Conservation (phyloP, 2,113 vertebrate genomes). For the Microtus oregoni region DNA sequence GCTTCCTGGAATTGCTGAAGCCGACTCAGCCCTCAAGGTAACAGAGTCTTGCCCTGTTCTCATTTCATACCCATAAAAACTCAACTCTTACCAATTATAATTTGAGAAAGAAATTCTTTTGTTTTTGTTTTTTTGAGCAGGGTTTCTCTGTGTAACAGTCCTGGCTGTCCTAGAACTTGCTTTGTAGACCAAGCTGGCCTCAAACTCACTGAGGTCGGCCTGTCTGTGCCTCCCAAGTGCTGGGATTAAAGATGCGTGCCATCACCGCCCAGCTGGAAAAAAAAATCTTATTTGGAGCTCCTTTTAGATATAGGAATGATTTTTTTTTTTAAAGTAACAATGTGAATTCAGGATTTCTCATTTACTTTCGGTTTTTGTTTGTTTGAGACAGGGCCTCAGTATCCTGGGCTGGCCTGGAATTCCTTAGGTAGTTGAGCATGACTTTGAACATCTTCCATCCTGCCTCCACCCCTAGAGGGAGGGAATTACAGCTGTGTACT, state of each 20-base stretch:
- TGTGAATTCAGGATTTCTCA: background rate
- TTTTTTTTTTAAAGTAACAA: background rate
- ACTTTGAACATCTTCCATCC: background rate
- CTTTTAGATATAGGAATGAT: background rate
- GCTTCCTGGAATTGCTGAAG: conserved; percentile 11
- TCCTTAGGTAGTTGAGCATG: background rate
- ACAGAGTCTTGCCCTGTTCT: background rate
- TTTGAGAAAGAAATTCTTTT: background rate
- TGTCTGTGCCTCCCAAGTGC: too few relatives aligned
- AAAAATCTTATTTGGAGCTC: background rate
- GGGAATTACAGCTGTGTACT: background rate
- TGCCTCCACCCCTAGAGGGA: background rate
- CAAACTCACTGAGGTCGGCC: too few relatives aligned
- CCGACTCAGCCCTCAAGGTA: background rate
- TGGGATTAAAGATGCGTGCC: too few relatives aligned
- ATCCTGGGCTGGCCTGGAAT: background rate
- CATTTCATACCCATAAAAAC: background rate
- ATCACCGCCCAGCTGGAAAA: background rate
- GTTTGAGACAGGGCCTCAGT: background rate
- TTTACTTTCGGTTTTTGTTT: background rate
- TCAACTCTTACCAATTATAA: background rate
- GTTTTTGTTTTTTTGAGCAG: too few relatives aligned
- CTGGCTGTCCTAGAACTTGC: too few relatives aligned
- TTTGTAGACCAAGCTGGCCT: too few relatives aligned
- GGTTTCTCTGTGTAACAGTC: too few relatives aligned